Percentiles rank a stretch among this genome's conserved stretches.
Conservation (phyloP, 1,140 invertebrate genomes). For the Drosophila truncata region DNA sequence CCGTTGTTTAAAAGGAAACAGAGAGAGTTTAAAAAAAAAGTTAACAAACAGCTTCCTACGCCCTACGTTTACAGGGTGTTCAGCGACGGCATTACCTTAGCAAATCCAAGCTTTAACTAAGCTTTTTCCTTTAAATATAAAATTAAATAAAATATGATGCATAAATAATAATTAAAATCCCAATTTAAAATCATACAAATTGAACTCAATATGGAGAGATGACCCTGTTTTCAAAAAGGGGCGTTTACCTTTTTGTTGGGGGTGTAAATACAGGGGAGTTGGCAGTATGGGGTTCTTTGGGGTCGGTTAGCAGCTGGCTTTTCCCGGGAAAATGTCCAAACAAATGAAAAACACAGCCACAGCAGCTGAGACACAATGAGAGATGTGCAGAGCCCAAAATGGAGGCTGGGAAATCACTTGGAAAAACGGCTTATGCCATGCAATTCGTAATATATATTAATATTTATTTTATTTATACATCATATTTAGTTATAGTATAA, state of each 20-base stretch:
- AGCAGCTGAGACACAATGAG: conserved; percentile 53
- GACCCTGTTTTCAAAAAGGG: conserved; percentile 11
- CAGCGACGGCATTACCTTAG: not conserved
- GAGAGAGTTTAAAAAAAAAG: not conserved
- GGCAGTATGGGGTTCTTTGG: conserved; percentile 5
- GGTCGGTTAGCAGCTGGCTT: conserved; percentile 61
- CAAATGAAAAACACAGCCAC: conserved; percentile 63
- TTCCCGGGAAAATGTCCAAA: conserved; percentile 41
- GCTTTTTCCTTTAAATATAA: not conserved
- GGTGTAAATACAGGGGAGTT: not conserved
- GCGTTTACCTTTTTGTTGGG: not conserved
- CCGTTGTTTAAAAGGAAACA: conserved; percentile 6
- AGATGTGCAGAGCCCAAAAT: not conserved
- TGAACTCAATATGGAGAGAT: not conserved
- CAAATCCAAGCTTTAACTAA: too few relatives aligned
- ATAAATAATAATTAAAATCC: not conserved
- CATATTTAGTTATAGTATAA: conserved; percentile 39
- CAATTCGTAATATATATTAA: conserved; percentile 20
- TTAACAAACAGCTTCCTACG: conserved; percentile 29
- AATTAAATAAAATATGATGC: too few relatives aligned
- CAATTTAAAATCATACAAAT: not conserved
- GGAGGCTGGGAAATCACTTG: not conserved
- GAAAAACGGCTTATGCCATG: not conserved
- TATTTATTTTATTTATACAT: conserved; percentile 34
- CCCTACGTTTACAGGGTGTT: not conserved